These are phyloP conservation scores for Egretta garzetta DNA, from an alignment of 2,113 vertebrate species.

Conservation along the genomic window DNA sequence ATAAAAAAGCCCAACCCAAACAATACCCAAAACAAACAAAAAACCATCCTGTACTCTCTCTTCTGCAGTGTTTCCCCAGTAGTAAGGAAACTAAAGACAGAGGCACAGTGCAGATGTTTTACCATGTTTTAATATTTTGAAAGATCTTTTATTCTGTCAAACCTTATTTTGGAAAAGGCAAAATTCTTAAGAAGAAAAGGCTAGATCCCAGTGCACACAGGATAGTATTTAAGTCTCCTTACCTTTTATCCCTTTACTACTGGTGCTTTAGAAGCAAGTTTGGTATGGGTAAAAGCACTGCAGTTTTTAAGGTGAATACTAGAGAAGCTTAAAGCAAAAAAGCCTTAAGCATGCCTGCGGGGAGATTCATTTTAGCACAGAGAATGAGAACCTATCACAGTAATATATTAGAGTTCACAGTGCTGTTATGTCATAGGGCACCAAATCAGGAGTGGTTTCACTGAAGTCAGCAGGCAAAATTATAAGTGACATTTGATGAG, in stretches of 20 bases:
- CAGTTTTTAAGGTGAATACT: neutral
- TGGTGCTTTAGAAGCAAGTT: neutral
- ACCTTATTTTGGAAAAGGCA: neutral
- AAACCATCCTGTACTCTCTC: neutral
- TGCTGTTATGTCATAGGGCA: neutral
- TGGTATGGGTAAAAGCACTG: neutral
- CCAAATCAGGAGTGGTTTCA: neutral
- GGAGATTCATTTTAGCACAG: neutral
- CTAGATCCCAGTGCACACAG: neutral
- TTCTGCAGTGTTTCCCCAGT: neutral
- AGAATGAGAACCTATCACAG: neutral
- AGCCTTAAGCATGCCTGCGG: conserved; percentile 23
- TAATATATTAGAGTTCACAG: neutral
- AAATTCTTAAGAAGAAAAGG: neutral
- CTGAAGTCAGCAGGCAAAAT: neutral
- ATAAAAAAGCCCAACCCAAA: neutral
- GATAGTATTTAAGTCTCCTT: neutral
- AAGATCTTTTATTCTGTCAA: neutral
- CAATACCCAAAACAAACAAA: neutral
- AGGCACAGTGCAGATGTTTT: neutral
- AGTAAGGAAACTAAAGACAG: neutral
- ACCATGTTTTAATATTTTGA: neutral
- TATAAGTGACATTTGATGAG: neutral
- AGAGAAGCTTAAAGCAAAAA: conserved; percentile 10
- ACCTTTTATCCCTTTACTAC: neutral